Evolutionary conservation across 1,140 invertebrate species (phyloP).

Genomic region (Apolygus lucorum): DNA sequence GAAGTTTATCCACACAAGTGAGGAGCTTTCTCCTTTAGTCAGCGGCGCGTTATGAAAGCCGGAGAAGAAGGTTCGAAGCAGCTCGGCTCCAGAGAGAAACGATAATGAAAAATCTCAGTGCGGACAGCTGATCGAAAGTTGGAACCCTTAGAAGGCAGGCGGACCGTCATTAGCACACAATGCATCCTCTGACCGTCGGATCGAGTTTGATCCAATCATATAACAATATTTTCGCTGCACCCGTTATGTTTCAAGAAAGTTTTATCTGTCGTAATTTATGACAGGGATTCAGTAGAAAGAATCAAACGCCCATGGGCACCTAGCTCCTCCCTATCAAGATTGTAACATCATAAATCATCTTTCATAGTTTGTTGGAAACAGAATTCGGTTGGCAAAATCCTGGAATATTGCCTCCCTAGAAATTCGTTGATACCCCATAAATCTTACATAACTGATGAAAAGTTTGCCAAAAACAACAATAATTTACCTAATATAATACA

Average conservation of each 20-base stretch:
- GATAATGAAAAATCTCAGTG: slow-evolving; percentile 1
- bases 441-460: too few relatives aligned
- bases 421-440: too few relatives aligned
- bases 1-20: neutral
- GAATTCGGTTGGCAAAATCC: too few relatives aligned
- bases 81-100: slow-evolving; percentile 3
- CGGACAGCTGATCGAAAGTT: neutral
- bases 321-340: too few relatives aligned
- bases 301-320: too few relatives aligned
- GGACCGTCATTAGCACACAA: slow-evolving; percentile 9
- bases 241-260: neutral
- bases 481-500: too few relatives aligned
- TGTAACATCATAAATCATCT: too few relatives aligned
- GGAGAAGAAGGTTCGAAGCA: neutral
- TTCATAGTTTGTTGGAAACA: too few relatives aligned
- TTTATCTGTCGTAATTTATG: too few relatives aligned
- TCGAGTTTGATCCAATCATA: neutral
- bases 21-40: neutral
- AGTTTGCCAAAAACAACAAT: too few relatives aligned
- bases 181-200: neutral
- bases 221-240: neutral
- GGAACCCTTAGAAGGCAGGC: neutral
- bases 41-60: slow-evolving; percentile 1
- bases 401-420: too few relatives aligned
- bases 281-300: too few relatives aligned